Evolutionary conservation across 2,888 invertebrate genomes (phyloP), one percentile per base, ranked within the genome.

Genomic region (Mesodorylaimus sp.): DNA sequence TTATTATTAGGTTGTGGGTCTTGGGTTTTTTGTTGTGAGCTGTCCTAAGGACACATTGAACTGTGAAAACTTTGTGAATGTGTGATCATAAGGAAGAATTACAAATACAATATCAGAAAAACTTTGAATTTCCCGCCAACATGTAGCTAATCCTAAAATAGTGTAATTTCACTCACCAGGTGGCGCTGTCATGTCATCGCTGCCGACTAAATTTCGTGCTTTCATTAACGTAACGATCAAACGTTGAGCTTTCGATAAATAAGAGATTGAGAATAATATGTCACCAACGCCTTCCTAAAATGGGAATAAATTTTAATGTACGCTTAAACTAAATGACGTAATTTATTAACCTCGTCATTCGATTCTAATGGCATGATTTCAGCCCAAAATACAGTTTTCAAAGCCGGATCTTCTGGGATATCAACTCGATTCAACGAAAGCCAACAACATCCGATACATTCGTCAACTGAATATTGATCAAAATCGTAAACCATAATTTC

Each of bases 221-320:
- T 75, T 74, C 52, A 77, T 70, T 2, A 77, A 65, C 39, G 75
- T 75, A 25, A 77, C 73, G 1, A 76, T 76, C 42, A 77, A 65
- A 57, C 76, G 67, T 60, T 76, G 76, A 10, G 75, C 75, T 21
- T 74, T 68, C 1, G 72, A 70, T 48, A 75, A 67, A 61, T 74
- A 76, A 1, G 74, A 71, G 48, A 76, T 58, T 1, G 75, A 75
- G 26, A 76, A 71, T 68, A 76, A 70, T 36, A 76, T 61, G 55
- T 76, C 75, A n/a, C 75, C 75, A 28, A 73, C 72, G 29, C 70
- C 67, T n/a, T 7, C 68, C 66, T 50, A 39, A 51, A 52, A 26
- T 19, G 42, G 38, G 36, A n/a, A 36, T 13, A 39, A 39, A n/a
- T 3, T 25, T 29, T 19, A n/a, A 24, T 23, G n/a, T n/a, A n/a